phyloP scores from a whole-genome alignment of 2,797 vertebrate genomes.

The Sebastes itinus region DNA sequence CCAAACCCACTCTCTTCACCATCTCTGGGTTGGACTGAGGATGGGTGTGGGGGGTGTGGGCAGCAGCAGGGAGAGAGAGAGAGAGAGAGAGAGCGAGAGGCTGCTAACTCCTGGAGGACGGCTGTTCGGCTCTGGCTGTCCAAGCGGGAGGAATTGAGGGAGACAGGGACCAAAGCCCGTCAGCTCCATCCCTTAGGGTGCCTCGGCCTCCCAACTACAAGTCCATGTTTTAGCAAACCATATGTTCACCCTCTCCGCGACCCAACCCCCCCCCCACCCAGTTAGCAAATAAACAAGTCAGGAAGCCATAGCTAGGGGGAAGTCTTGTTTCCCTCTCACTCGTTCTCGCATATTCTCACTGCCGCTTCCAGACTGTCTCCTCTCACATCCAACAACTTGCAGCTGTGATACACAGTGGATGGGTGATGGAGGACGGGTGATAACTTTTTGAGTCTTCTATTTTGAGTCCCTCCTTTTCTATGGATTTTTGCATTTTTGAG shows the following conservation, averaged over 20 bases:
- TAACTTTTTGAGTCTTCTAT: background rate
- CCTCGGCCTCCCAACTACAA: constrained; percentile 83
- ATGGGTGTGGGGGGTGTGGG: constrained; percentile 36
- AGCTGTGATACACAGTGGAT: background rate
- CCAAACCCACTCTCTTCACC: constrained; percentile 27
- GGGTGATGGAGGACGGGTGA: background rate
- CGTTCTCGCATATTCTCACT: constrained; percentile 47
- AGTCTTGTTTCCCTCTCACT: constrained; percentile 73
- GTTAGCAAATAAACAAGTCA: constrained; percentile 85
- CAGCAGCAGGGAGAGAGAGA: constrained; percentile 32
- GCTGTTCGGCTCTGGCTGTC: constrained; percentile 75
- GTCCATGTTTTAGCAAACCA: constrained; percentile 87
- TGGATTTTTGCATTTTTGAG: background rate
- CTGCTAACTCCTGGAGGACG: constrained; percentile 65
- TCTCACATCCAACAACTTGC: constrained; percentile 11
- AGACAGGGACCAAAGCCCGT: constrained; percentile 83
- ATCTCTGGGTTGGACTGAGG: constrained; percentile 35
- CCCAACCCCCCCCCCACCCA: constrained; percentile 53
- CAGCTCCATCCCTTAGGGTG: constrained; percentile 78
- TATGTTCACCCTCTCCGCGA: constrained; percentile 80
- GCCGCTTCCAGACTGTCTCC: constrained; percentile 30
- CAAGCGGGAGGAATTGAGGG: constrained; percentile 83
- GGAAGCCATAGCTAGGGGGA: constrained; percentile 84
- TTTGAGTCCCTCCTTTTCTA: background rate
- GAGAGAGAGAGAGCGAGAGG: constrained; percentile 37